Evolutionary conservation across 2,888 invertebrate species (phyloP).

Genomic region (Heliconius aoede): DNA sequence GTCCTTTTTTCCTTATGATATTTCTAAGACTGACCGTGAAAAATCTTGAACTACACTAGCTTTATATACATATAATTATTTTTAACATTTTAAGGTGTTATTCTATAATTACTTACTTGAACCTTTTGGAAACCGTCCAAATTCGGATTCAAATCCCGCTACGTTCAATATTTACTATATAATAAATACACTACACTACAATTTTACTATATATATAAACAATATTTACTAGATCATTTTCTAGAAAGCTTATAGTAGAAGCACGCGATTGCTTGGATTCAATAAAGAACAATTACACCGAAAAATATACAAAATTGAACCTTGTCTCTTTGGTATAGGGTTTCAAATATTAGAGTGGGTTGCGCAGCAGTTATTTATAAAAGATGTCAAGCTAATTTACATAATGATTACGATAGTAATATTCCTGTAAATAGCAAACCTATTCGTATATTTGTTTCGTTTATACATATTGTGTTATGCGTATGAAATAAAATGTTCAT

Average conservation of each 20-base stretch:
- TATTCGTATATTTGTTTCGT: neutral
- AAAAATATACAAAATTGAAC: neutral
- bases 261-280: neutral
- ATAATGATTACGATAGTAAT: slow-evolving; percentile 5
- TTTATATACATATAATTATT: too few relatives aligned
- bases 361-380: neutral
- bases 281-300: neutral
- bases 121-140: neutral
- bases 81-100: too few relatives aligned
- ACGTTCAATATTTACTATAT: neutral
- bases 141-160: neutral
- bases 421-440: neutral
- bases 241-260: slow-evolving; percentile 1
- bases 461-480: neutral
- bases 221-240: too few relatives aligned
- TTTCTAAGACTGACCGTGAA: too few relatives aligned
- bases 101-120: too few relatives aligned
- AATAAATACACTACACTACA: too few relatives aligned
- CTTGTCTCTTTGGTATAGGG: neutral
- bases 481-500: neutral
- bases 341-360: neutral
- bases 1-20: too few relatives aligned
- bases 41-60: too few relatives aligned
- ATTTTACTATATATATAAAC: too few relatives aligned
- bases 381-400: neutral